Percentiles rank a stretch among this genome's conserved stretches.
phyloP scores from a whole-genome alignment of 1,140 invertebrate genomes.

The Mercenaria mercenaria region DNA sequence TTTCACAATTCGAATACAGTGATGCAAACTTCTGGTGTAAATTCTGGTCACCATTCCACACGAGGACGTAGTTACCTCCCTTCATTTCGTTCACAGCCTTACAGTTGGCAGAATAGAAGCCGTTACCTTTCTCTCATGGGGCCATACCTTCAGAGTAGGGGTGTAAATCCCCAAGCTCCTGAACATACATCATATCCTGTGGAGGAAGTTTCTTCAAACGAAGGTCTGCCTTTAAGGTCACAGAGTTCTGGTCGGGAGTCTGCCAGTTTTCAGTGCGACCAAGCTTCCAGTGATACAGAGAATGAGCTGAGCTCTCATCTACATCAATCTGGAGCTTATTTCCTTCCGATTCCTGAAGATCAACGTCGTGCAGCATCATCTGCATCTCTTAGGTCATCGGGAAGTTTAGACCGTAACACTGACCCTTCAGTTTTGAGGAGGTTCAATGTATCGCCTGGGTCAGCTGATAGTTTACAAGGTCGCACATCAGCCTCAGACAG shows the following conservation, averaged over 20 bases:
- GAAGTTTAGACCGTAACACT: slow-evolving; percentile 24
- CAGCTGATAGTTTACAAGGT: slow-evolving; percentile 12
- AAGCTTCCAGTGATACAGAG: slow-evolving; percentile 56
- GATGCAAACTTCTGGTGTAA: neutral
- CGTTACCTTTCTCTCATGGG: slow-evolving; percentile 33
- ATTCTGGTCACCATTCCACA: neutral
- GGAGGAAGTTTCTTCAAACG: neutral
- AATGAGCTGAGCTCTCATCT: slow-evolving; percentile 44
- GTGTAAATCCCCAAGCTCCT: neutral
- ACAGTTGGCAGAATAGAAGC: slow-evolving; percentile 36
- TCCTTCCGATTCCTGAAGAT: slow-evolving; percentile 51
- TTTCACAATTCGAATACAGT: slow-evolving; percentile 25
- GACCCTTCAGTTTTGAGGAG: neutral
- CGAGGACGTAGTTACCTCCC: neutral
- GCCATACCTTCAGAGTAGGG: slow-evolving; percentile 42
- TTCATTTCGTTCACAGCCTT: slow-evolving; percentile 19
- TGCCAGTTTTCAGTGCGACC: neutral
- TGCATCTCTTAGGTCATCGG: neutral
- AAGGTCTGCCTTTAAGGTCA: neutral
- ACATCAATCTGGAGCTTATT: slow-evolving; percentile 56
- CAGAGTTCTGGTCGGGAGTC: neutral
- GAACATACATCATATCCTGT: neutral
- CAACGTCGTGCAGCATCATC: neutral
- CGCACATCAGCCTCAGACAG: neutral
- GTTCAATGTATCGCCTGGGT: slow-evolving; percentile 21